phyloP scores from a whole-genome alignment of 2,888 invertebrate species.

The Diadegma fenestrale region DNA sequence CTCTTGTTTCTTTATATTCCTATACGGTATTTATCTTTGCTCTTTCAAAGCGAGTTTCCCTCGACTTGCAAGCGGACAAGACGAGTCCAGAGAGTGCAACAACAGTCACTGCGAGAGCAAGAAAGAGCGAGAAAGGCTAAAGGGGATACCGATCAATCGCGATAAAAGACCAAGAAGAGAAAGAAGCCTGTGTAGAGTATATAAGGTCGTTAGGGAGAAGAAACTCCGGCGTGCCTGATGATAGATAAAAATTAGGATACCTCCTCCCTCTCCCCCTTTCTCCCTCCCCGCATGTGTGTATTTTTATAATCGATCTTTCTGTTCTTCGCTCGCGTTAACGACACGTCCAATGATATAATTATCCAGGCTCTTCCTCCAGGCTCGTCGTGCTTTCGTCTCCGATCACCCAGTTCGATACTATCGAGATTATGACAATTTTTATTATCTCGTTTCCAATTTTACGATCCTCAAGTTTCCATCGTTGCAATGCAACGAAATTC shows the following conservation, averaged over 20 bases:
- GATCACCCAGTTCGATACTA: constrained; percentile 39
- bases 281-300: constrained; percentile 32
- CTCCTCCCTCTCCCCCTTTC: constrained; percentile 5
- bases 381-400: constrained; percentile 13
- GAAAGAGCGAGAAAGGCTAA: constrained; percentile 47
- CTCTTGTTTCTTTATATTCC: constrained; percentile 57
- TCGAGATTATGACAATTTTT: neutral
- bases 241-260: constrained; percentile 69
- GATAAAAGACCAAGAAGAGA: constrained; percentile 60
- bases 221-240: constrained; percentile 63
- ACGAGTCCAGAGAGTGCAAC: constrained; percentile 26
- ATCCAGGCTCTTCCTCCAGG: constrained; percentile 43
- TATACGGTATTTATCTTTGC: constrained; percentile 63
- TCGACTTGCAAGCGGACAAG: constrained; percentile 55
- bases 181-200: constrained; percentile 56
- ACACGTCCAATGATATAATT: constrained; percentile 67
- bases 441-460: neutral
- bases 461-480: too few relatives aligned
- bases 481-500: too few relatives aligned
- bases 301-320: constrained; percentile 66
- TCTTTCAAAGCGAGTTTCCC: constrained; percentile 57
- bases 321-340: constrained; percentile 66
- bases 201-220: constrained; percentile 67
- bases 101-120: constrained; percentile 40
- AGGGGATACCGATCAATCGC: constrained; percentile 68